phyloP scores from a whole-genome alignment of 2,113 vertebrate genomes.

The Cacatua alba region DNA sequence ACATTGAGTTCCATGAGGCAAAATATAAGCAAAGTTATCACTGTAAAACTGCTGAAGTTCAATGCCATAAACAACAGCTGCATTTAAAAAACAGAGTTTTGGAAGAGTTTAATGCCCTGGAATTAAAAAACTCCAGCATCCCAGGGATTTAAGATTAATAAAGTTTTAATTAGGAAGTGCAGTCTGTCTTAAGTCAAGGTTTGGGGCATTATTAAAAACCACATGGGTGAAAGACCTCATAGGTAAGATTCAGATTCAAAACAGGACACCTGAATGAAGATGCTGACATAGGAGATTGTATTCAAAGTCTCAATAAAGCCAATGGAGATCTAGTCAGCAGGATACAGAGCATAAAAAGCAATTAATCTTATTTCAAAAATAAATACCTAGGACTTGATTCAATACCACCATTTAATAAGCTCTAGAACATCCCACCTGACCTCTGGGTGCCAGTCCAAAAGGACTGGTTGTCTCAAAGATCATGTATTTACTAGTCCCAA shows the following conservation, averaged over 20 bases:
- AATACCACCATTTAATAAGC: not conserved
- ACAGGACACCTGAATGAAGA: not conserved
- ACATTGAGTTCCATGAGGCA: not conserved
- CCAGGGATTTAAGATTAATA: not conserved
- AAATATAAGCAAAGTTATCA: not conserved
- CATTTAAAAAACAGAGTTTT: not conserved
- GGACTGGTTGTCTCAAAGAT: not conserved
- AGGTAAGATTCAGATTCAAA: not conserved
- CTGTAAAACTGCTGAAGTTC: not conserved
- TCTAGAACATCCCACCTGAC: not conserved
- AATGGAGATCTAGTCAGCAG: not conserved
- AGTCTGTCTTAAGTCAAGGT: not conserved
- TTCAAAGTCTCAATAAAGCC: not conserved
- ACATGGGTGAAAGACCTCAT: not conserved
- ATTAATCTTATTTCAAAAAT: not conserved
- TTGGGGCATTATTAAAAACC: not conserved
- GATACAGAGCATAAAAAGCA: not conserved
- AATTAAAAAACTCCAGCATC: not conserved
- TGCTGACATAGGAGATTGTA: rapidly evolving
- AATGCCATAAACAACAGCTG: not conserved
- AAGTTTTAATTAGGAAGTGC: not conserved
- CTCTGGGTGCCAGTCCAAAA: not conserved
- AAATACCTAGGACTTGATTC: not conserved
- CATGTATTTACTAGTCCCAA: not conserved
- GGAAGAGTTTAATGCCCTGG: not conserved